Evolutionary conservation across 2,888 invertebrate species (phyloP).

Genomic region (Cotesia congregata): DNA sequence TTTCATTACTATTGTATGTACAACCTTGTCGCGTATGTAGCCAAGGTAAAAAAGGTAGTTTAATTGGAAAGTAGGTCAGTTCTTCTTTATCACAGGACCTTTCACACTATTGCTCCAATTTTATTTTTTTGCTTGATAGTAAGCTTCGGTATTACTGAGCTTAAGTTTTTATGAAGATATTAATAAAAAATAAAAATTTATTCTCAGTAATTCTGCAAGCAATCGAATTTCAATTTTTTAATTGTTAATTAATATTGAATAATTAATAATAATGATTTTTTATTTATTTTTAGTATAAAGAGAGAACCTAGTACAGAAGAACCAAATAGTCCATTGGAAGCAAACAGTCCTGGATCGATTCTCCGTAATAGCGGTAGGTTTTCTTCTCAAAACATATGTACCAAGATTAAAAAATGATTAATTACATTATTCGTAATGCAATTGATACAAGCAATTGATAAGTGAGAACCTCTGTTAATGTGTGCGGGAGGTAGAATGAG

Average conservation of each 20-base stretch:
- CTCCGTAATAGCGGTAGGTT: conserved; percentile 68
- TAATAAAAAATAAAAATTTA: conserved; percentile 5
- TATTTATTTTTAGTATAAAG: conserved; percentile 63
- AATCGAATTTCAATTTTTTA: no score
- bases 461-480: conserved; percentile 18
- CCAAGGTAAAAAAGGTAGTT: conserved; percentile 7
- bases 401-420: background rate
- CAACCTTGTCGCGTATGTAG: background rate
- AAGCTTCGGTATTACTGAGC: conserved; percentile 35
- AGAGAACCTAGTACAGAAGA: conserved; percentile 67
- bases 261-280: conserved; percentile 11
- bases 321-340: conserved; percentile 67
- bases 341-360: conserved; percentile 68
- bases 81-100: conserved; percentile 23
- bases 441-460: conserved; percentile 17
- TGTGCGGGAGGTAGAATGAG: conserved; percentile 13
- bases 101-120: conserved; percentile 23
- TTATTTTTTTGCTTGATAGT: background rate
- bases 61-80: conserved; percentile 26
- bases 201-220: background rate
- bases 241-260: no score
- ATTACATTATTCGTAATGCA: conserved; percentile 43
- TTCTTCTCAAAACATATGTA: conserved; percentile 33
- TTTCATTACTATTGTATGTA: background rate
- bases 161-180: conserved; percentile 9